A percentile compares a stretch with the other conserved stretches of the same genome.
These are phyloP conservation scores for Spea multiplicata DNA, from an alignment of 2,113 vertebrate species.

Conservation along the genomic window DNA sequence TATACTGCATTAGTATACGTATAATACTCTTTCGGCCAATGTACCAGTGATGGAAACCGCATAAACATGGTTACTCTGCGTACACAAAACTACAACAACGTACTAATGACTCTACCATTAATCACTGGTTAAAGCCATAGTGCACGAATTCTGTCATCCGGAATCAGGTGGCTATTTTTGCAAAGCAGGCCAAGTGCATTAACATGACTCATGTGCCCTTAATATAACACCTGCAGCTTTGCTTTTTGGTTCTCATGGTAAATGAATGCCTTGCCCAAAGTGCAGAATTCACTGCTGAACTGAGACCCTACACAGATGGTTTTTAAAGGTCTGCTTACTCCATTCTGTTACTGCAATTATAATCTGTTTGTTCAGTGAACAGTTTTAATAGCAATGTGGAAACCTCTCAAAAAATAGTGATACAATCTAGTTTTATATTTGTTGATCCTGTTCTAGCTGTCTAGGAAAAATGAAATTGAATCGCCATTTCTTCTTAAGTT, in stretches of 20 bases:
- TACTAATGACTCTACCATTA: fast-evolving
- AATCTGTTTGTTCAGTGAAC: constrained; percentile 31
- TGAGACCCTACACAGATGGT: constrained; percentile 40
- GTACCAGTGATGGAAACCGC: background rate
- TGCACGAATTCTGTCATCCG: constrained; percentile 1
- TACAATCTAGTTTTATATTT: constrained; percentile 44
- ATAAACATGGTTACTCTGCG: constrained; percentile 6
- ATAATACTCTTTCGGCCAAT: background rate
- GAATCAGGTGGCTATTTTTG: constrained; percentile 18
- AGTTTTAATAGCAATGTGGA: constrained; percentile 31
- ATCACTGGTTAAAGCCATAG: constrained; percentile 2
- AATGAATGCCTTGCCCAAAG: constrained; percentile 27
- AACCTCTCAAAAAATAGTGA: constrained; percentile 23
- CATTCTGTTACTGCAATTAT: constrained; percentile 19
- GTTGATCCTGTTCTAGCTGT: constrained; percentile 43
- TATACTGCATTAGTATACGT: background rate
- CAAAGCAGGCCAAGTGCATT: constrained; percentile 12
- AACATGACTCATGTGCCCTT: constrained; percentile 28
- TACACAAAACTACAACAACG: background rate
- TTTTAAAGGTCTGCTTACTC: constrained; percentile 11
- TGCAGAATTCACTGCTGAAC: constrained; percentile 32
- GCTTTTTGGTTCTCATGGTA: constrained; percentile 37
- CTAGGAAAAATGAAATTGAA: constrained; percentile 44
- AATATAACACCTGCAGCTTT: constrained; percentile 31
- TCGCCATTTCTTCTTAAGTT: constrained; percentile 28